Conservation (phyloP, 2,888 invertebrate genomes). For the Lymantria monacha region DNA sequence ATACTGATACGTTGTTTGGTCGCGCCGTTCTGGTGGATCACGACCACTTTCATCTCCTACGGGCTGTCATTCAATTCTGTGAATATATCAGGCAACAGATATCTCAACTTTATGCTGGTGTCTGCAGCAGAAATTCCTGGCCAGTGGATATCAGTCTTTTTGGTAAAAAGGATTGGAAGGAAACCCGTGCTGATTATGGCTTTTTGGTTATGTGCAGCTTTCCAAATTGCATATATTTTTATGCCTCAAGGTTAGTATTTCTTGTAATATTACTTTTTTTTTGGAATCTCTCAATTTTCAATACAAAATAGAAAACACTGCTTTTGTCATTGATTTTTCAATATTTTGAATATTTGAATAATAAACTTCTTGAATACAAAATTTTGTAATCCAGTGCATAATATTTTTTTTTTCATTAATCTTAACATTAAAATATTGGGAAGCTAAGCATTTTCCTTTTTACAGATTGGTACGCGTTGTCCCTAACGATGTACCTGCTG, state of each 20-base stretch:
- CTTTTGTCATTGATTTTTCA: background rate
- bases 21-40: constrained; percentile 82
- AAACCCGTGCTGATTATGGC: constrained; percentile 48
- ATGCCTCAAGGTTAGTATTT: constrained; percentile 7
- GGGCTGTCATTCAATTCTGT: constrained; percentile 86
- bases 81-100: constrained; percentile 86
- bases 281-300: no score
- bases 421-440: no score
- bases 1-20: constrained; percentile 49
- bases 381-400: no score
- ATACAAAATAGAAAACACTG: background rate
- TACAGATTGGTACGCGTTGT: constrained; percentile 35
- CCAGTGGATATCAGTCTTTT: constrained; percentile 80
- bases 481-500: constrained; percentile 76
- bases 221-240: constrained; percentile 7
- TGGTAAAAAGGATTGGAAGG: constrained; percentile 84
- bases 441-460: constrained; percentile 2
- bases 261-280: no score
- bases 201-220: constrained; percentile 8
- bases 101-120: constrained; percentile 86
- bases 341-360: no score
- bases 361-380: no score
- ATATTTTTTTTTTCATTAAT: no score
- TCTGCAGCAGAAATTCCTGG: constrained; percentile 87
- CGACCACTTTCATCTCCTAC: constrained; percentile 84